Base-by-base conservation (phyloP, 2,888 invertebrate genomes). In the Drosophila quasianomalipes region DNA sequence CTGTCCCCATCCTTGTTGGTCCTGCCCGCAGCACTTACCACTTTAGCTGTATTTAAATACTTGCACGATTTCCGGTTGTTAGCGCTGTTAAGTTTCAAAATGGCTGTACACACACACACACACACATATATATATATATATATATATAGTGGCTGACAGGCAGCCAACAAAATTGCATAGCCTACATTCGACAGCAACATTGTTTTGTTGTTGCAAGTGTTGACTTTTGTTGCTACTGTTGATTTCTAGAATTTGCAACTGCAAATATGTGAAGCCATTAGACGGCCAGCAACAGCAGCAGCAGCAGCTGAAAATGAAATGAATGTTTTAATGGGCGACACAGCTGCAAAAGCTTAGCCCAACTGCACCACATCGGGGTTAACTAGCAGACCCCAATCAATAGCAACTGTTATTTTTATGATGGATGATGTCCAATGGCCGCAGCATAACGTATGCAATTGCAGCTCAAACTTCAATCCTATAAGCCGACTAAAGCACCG, bases 41-140 rank as follows among this genome's bases (percentile, higher is more conserved):
- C 68, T 89, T 74, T 76, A 78, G 82, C 59, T 83, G 67, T 81
- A 84, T 90, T 90, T 90, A 86, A 86, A 91, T 89, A 89, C 88
- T 91, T 87, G 89, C 77, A 84, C 85, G 77, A 89, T 91, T 91
- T 86, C 91, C 86, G 91, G 79, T 86, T 90, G 85, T 89, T 89
- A 83, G 85, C 81, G 85, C 70, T 75, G 72, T 70, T 76, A 81
- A 86, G 75, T 77, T 82, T 82, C 74, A 84, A 89, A 86, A 89
- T 89, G 91, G 79, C 86, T 86, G 78, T 72, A 82, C 64, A 37
- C 57, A 65, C 59, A 65, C 61, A 71, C 57, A 54, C 54, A 63
- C 62, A 58, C n/a, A 44, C 47, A 60, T 39, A 67, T 41, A 49
- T 37, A 16, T 55, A 41, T 49, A 57, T 22, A 44, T 22, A 22